phyloP scores from a whole-genome alignment of 2,888 invertebrate species.

The Andrena minutula region DNA sequence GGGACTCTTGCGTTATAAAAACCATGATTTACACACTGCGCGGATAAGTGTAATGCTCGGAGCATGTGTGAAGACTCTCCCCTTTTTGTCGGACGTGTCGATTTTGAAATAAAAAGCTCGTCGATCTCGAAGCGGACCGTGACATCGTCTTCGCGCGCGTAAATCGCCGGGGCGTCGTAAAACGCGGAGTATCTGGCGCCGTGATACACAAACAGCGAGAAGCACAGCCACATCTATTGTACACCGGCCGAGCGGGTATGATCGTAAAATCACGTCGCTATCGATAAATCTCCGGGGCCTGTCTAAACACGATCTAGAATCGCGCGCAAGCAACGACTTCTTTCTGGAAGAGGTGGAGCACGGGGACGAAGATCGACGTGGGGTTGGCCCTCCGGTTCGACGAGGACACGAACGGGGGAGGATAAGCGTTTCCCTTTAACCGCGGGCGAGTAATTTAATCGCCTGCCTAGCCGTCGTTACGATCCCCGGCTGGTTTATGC shows the following conservation, averaged over 20 bases:
- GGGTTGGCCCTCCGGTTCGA: not conserved
- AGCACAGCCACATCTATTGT: conserved; percentile 43
- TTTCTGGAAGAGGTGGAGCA: conserved; percentile 23
- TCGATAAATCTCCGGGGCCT: conserved; percentile 78
- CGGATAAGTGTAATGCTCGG: not conserved
- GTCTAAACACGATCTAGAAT: conserved; percentile 79
- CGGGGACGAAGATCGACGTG: not conserved
- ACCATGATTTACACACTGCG: not conserved
- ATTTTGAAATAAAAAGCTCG: conserved; percentile 12
- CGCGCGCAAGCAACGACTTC: conserved; percentile 34
- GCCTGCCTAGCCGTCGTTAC: conserved; percentile 53
- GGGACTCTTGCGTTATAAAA: not conserved
- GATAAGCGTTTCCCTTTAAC: conserved; percentile 41
- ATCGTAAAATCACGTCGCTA: conserved; percentile 70
- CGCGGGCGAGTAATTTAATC: conserved; percentile 54
- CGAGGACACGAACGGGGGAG: conserved; percentile 22
- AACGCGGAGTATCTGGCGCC: conserved; percentile 46
- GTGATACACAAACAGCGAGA: conserved; percentile 56
- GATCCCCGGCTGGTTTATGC: conserved; percentile 45
- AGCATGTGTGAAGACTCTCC: not conserved
- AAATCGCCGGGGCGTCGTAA: conserved; percentile 46
- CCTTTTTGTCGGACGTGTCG: not conserved
- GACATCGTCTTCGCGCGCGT: conserved; percentile 23
- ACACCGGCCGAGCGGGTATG: conserved; percentile 22
- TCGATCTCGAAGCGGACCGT: conserved; percentile 38